phyloP scores from a whole-genome alignment of 2,113 vertebrate genomes.

The Anhinga anhinga region DNA sequence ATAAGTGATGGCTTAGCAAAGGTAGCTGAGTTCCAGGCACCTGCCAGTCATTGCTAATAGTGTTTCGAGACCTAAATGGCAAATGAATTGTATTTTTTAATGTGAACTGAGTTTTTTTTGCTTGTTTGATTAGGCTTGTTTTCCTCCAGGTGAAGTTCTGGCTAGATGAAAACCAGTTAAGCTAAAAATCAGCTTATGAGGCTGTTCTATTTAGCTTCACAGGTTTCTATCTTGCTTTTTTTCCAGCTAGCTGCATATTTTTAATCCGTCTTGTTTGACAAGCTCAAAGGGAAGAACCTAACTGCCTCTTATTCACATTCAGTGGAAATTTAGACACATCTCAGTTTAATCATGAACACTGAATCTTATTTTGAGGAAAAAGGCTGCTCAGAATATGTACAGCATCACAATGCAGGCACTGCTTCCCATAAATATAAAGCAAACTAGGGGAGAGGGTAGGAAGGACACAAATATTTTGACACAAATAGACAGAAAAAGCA shows the following conservation, averaged over 20 bases:
- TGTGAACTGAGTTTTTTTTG: not conserved
- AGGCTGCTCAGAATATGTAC: not conserved
- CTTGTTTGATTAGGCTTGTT: not conserved
- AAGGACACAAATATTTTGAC: not conserved
- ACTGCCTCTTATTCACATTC: not conserved
- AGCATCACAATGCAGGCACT: accelerated
- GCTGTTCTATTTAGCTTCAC: not conserved
- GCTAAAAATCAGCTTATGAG: not conserved
- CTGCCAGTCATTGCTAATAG: not conserved
- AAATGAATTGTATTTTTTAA: not conserved
- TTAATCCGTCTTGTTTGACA: not conserved
- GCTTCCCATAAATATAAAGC: not conserved
- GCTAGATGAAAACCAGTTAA: not conserved
- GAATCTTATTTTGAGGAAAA: not conserved
- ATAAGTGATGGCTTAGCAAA: not conserved
- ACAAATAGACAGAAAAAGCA: not conserved
- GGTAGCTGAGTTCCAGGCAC: not conserved
- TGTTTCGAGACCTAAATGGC: not conserved
- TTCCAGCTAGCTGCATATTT: not conserved
- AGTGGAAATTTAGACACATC: not conserved
- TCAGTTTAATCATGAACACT: not conserved
- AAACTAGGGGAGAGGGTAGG: not conserved
- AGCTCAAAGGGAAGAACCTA: not conserved
- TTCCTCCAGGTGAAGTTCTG: not conserved
- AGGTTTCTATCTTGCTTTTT: not conserved